Percentiles rank a stretch among this genome's conserved stretches.
phyloP scores from a whole-genome alignment of 1,140 invertebrate species.

The Trichonephila clavata region DNA sequence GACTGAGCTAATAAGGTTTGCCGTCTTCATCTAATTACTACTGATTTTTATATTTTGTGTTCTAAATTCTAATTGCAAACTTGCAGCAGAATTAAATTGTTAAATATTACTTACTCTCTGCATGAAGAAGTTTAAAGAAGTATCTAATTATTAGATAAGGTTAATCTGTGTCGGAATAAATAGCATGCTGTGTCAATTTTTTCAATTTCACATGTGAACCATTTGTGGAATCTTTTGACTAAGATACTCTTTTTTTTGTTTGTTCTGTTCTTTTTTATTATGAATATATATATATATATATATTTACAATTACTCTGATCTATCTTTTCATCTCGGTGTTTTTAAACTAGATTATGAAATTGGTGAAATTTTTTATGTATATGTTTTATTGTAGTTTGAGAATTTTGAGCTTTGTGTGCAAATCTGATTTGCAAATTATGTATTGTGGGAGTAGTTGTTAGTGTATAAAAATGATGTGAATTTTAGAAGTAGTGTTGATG shows the following conservation, averaged over 20 bases:
- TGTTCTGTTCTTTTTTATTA: background rate
- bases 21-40: slow-evolving; percentile 3
- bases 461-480: slow-evolving; percentile 43
- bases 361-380: slow-evolving; percentile 26
- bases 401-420: slow-evolving; percentile 63
- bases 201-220: slow-evolving; percentile 14
- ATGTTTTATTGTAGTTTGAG: background rate
- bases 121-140: background rate
- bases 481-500: slow-evolving; percentile 73
- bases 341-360: slow-evolving; percentile 21
- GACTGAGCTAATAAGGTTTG: background rate
- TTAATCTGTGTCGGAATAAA: background rate
- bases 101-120: too few relatives aligned
- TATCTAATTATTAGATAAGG: slow-evolving; percentile 8
- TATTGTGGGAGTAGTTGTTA: slow-evolving; percentile 68
- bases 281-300: slow-evolving; percentile 13
- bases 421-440: slow-evolving; percentile 60
- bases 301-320: background rate
- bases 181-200: background rate
- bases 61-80: too few relatives aligned
- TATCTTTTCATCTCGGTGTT: slow-evolving; percentile 40
- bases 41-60: background rate
- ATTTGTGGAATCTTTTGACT: slow-evolving; percentile 22
- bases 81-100: too few relatives aligned
- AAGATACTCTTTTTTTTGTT: background rate